These are phyloP conservation scores for Amia ocellicauda DNA, from an alignment of 2,113 vertebrate species.

Conservation along the genomic window DNA sequence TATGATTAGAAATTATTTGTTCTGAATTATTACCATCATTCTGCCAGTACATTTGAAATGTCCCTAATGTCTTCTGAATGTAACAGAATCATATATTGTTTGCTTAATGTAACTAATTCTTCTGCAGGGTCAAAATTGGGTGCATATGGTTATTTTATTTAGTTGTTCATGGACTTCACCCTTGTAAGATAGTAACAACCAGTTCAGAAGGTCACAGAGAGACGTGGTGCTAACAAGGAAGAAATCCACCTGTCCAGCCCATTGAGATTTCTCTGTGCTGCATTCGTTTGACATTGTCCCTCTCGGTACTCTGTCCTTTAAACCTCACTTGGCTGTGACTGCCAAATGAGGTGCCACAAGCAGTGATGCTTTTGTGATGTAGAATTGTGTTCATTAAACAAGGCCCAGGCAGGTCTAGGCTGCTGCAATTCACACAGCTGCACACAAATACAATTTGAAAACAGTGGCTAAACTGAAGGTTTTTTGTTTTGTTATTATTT, in stretches of 20 bases:
- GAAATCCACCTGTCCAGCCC: not conserved
- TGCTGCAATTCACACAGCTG: not conserved
- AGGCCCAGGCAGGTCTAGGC: not conserved
- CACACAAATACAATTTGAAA: no score
- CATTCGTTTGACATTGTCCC: not conserved
- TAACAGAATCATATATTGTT: conserved; percentile 2
- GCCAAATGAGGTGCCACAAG: conserved; percentile 1
- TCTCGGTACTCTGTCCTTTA: conserved; percentile 4
- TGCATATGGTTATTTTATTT: not conserved
- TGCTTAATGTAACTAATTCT: conserved; percentile 6
- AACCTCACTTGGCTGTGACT: conserved; percentile 15
- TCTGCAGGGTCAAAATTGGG: not conserved
- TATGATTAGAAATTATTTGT: conserved; percentile 10
- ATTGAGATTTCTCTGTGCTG: not conserved
- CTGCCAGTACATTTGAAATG: not conserved
- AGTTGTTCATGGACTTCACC: not conserved
- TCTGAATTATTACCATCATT: conserved; percentile 11
- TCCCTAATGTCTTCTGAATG: not conserved
- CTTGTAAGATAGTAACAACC: not conserved
- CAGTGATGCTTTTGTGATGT: not conserved
- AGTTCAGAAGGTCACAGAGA: not conserved
- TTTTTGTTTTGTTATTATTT: no score
- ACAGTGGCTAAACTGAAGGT: no score
- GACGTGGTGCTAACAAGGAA: not conserved
- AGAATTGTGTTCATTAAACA: not conserved